A percentile compares a stretch with the other conserved stretches of the same genome.
Conservation (phyloP, 2,113 vertebrate genomes). For the Callipepla californica region DNA sequence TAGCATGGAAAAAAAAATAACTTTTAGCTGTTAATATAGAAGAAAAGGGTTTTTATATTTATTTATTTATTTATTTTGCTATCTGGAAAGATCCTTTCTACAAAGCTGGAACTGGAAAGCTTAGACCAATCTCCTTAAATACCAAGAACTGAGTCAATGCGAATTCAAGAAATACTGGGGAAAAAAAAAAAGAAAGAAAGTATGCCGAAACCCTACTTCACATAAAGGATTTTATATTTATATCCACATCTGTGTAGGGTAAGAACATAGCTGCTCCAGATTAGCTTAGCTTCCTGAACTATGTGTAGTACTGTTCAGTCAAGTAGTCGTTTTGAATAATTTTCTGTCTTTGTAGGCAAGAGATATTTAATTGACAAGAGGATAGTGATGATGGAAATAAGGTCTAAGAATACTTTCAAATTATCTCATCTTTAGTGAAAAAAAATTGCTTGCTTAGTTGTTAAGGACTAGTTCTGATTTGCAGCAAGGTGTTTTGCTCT, state of each 20-base stretch:
- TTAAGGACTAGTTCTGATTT: constrained; percentile 55
- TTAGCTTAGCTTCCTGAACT: constrained; percentile 2
- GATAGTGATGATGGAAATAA: background rate
- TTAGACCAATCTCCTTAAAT: constrained; percentile 25
- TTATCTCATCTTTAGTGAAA: background rate
- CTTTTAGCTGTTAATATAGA: background rate
- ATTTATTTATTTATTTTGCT: background rate
- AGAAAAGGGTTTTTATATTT: background rate
- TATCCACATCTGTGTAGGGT: background rate
- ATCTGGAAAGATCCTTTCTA: background rate
- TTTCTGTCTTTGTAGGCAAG: background rate
- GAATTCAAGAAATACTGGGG: constrained; percentile 7
- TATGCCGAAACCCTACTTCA: background rate
- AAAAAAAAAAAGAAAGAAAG: background rate
- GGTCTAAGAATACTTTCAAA: background rate
- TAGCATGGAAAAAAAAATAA: background rate
- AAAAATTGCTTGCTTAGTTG: constrained; percentile 9
- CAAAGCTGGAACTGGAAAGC: background rate
- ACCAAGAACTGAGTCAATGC: background rate
- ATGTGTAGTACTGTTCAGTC: background rate
- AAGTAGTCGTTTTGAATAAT: background rate
- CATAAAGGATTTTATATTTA: constrained; percentile 32
- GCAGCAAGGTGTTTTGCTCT: background rate
- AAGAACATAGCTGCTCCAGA: background rate
- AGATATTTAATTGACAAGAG: background rate